Percentiles rank a stretch among this genome's conserved stretches.
Evolutionary conservation across 2,113 vertebrate genomes (phyloP).

Genomic region (Zapus hudsonius): DNA sequence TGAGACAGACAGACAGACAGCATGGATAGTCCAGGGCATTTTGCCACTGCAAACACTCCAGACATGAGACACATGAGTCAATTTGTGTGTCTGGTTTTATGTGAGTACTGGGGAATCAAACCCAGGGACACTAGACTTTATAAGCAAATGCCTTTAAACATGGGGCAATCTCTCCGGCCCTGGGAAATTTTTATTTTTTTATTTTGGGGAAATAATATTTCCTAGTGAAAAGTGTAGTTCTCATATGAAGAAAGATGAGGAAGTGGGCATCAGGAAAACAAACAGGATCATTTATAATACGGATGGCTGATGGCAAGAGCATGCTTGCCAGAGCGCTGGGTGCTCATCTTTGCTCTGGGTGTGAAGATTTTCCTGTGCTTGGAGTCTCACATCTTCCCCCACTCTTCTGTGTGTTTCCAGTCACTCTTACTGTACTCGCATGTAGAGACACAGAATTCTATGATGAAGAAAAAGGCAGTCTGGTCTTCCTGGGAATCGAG

Average conservation of each 20-base stretch:
- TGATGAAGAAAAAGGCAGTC: not conserved
- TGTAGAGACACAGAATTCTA: not conserved
- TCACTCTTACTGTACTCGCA: not conserved
- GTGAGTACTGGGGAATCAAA: no score
- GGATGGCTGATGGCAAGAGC: not conserved
- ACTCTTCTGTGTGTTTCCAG: conserved; percentile 37
- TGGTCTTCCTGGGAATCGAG: conserved; percentile 48
- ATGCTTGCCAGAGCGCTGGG: not conserved
- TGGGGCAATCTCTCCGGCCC: no score
- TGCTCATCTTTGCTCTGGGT: no score
- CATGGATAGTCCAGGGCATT: no score
- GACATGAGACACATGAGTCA: no score
- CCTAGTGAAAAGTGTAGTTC: not conserved
- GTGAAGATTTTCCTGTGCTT: not conserved
- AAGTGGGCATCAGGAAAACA: not conserved
- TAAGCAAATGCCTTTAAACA: no score
- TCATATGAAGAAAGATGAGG: not conserved
- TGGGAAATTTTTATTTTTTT: no score
- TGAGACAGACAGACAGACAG: no score
- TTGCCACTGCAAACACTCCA: no score
- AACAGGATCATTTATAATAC: not conserved
- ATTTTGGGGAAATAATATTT: not conserved
- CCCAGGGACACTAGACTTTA: no score
- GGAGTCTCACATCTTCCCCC: not conserved
- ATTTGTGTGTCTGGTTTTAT: no score